Evolutionary conservation across 2,113 vertebrate genomes (phyloP).

Genomic region (Ophthalmolycus amberensis): DNA sequence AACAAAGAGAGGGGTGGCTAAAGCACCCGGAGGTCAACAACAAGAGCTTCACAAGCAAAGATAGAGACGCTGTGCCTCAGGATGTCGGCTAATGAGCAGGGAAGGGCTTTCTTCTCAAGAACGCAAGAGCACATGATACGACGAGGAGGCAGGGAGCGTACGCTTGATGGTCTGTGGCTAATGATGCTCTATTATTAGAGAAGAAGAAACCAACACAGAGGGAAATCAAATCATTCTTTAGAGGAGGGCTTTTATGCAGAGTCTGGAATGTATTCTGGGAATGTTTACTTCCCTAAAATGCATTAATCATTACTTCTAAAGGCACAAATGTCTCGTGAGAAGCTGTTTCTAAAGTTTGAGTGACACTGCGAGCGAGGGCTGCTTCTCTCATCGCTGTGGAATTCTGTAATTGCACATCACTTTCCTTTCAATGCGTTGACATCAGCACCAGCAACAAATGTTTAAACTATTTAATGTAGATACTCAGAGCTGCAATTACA

Average conservation of each 20-base stretch:
- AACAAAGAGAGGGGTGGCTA: slow-evolving; percentile 26
- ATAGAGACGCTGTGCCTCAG: slow-evolving; percentile 66
- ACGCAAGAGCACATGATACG: slow-evolving; percentile 5
- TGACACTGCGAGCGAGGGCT: background rate
- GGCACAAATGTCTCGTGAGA: background rate
- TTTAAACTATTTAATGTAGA: background rate
- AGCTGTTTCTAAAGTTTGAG: slow-evolving; percentile 2
- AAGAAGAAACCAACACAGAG: background rate
- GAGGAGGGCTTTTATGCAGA: slow-evolving; percentile 34
- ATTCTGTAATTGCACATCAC: background rate
- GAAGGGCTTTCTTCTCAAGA: slow-evolving; percentile 41
- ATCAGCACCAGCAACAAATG: background rate
- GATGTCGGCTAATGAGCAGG: slow-evolving; percentile 72
- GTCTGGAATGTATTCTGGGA: slow-evolving; percentile 12
- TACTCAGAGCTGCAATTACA: background rate
- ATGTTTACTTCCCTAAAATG: slow-evolving; percentile 26
- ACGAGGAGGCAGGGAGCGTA: slow-evolving; percentile 15
- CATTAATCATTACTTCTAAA: slow-evolving; percentile 26
- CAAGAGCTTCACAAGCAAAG: slow-evolving; percentile 59
- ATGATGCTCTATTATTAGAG: slow-evolving; percentile 51
- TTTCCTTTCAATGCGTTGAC: background rate
- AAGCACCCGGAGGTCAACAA: slow-evolving; percentile 65
- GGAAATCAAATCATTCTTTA: slow-evolving; percentile 17
- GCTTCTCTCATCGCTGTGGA: background rate
- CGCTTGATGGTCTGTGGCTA: slow-evolving; percentile 55